Conservation (phyloP, 2,888 invertebrate species). For the Andrena trimmerana region DNA sequence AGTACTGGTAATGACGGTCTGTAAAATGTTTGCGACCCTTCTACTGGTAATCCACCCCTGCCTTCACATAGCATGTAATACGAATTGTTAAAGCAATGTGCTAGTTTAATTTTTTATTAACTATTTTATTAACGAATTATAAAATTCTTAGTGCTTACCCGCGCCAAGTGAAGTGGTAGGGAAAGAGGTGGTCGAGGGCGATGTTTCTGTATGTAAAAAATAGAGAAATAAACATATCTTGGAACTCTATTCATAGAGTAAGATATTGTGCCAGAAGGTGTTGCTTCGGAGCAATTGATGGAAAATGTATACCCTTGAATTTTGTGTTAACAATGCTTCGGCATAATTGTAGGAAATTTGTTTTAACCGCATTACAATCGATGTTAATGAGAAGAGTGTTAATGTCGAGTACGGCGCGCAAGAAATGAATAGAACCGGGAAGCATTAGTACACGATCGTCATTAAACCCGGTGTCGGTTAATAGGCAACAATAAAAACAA, state of each 20-base stretch:
- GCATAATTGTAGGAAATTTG: background rate
- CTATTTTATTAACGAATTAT: background rate
- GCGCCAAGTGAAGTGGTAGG: conserved; percentile 7
- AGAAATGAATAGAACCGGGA: conserved; percentile 49
- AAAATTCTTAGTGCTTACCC: conserved; percentile 7
- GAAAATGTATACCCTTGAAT: no score
- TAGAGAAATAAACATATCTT: background rate
- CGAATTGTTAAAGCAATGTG: background rate
- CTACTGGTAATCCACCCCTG: conserved; percentile 30
- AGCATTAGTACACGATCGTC: conserved; percentile 12
- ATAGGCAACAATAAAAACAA: conserved; percentile 55
- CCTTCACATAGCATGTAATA: conserved; percentile 36
- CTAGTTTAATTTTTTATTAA: background rate
- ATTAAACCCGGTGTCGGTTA: conserved; percentile 49
- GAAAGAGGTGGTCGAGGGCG: conserved; percentile 29
- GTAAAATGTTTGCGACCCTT: conserved; percentile 37
- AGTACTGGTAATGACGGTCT: conserved; percentile 29
- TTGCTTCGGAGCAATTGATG: no score
- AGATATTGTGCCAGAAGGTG: background rate
- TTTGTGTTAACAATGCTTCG: background rate
- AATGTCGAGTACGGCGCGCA: background rate
- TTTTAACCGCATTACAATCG: background rate
- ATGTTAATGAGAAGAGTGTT: background rate
- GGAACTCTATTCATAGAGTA: background rate
- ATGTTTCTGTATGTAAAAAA: conserved; percentile 52